Percentiles rank a stretch among this genome's conserved stretches.
Evolutionary conservation across 1,140 invertebrate genomes (phyloP).

Genomic region (Heliconius himera): DNA sequence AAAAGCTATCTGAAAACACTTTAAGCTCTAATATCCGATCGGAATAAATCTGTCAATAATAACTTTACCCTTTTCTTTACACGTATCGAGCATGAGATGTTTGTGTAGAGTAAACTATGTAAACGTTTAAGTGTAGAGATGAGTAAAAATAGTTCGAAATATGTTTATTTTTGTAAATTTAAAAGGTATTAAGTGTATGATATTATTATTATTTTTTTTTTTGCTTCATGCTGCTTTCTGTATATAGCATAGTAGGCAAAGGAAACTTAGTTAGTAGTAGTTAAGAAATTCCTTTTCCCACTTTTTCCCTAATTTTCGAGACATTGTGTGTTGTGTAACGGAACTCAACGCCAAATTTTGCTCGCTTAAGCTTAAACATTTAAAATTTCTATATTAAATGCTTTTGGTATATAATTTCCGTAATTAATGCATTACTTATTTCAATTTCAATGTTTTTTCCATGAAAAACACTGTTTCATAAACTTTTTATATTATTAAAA

Average conservation of each 20-base stretch:
- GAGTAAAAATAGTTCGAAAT: not conserved
- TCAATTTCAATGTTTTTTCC: no score
- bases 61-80: slow-evolving; percentile 4
- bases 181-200: no score
- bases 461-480: no score
- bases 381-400: no score
- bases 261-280: not conserved
- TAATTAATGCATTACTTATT: no score
- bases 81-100: not conserved
- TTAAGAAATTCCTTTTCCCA: no score
- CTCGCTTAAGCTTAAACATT: no score
- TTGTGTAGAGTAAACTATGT: not conserved
- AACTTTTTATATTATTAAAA: no score
- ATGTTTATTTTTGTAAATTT: not conserved
- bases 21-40: not conserved
- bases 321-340: no score
- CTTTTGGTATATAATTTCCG: no score
- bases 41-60: slow-evolving; percentile 4
- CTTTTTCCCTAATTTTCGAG: no score
- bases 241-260: not conserved
- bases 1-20: not conserved
- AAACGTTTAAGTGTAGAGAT: not conserved
- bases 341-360: no score
- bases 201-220: not conserved
- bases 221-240: not conserved